phyloP scores from a whole-genome alignment of 2,797 vertebrate genomes.

The Lutra lutra region DNA sequence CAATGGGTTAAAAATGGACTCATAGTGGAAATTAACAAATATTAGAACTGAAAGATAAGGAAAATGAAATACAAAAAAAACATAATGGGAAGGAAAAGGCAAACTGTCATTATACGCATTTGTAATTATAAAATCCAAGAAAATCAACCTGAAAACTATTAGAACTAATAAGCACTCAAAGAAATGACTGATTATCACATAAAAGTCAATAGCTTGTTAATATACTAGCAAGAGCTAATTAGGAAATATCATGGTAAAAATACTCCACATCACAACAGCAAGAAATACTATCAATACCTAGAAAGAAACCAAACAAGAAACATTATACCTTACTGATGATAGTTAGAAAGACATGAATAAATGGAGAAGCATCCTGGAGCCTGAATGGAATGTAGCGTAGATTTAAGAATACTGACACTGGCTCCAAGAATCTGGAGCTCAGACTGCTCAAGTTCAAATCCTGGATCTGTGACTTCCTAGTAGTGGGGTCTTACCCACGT shows the following conservation, averaged over 20 bases:
- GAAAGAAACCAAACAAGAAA: slow-evolving; percentile 22
- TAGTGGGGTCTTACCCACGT: neutral
- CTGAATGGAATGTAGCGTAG: neutral
- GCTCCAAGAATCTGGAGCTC: neutral
- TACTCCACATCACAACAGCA: slow-evolving; percentile 18
- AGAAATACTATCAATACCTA: slow-evolving; percentile 47
- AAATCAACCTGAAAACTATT: slow-evolving; percentile 3
- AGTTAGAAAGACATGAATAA: neutral
- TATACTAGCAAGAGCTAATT: slow-evolving; percentile 40
- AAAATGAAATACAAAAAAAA: slow-evolving; percentile 39
- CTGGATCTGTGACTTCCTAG: neutral
- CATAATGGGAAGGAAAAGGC: neutral
- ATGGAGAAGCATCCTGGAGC: neutral
- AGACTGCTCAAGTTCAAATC: neutral
- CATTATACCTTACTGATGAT: neutral
- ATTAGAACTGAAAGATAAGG: slow-evolving; percentile 22
- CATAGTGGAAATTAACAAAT: slow-evolving; percentile 15
- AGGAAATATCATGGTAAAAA: slow-evolving; percentile 54
- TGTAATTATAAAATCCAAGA: slow-evolving; percentile 53
- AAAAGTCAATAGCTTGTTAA: slow-evolving; percentile 57
- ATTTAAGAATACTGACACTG: neutral
- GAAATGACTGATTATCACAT: slow-evolving; percentile 5
- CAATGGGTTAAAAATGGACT: slow-evolving; percentile 22
- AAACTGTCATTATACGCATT: slow-evolving; percentile 16
- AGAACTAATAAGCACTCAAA: neutral